Conservation (phyloP, 2,888 invertebrate genomes). For the Beris morrisii region DNA sequence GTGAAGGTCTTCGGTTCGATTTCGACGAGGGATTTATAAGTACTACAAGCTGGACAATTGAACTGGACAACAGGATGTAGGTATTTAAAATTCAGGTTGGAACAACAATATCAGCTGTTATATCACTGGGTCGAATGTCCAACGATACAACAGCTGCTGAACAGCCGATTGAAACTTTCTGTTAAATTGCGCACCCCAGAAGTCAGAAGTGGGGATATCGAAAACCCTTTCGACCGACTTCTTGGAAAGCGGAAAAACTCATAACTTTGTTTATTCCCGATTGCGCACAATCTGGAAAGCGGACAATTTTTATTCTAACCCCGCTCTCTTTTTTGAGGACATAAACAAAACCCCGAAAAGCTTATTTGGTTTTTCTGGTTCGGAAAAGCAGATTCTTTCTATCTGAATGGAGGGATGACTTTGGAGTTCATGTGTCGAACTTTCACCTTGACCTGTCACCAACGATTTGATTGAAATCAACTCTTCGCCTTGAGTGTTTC, state of each 20-base stretch:
- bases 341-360: constrained; percentile 15
- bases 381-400: constrained; percentile 9
- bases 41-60: too few relatives aligned
- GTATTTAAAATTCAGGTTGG: too few relatives aligned
- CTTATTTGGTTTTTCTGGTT: background rate
- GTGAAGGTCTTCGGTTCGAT: too few relatives aligned
- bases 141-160: too few relatives aligned
- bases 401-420: background rate
- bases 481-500: background rate
- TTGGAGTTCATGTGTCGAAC: constrained; percentile 7
- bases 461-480: constrained; percentile 12
- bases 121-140: too few relatives aligned
- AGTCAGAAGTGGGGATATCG: too few relatives aligned
- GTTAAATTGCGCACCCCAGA: too few relatives aligned
- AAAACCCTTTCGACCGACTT: too few relatives aligned
- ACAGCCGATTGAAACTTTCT: too few relatives aligned
- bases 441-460: constrained; percentile 30
- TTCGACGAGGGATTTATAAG: too few relatives aligned
- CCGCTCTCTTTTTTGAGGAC: background rate
- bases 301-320: background rate
- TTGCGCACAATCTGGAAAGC: constrained; percentile 13
- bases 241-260: background rate
- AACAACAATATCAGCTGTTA: too few relatives aligned
- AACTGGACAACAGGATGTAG: too few relatives aligned
- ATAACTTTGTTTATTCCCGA: constrained; percentile 5